phyloP scores from a whole-genome alignment of 2,888 invertebrate species.

The Uropetala carovei region DNA sequence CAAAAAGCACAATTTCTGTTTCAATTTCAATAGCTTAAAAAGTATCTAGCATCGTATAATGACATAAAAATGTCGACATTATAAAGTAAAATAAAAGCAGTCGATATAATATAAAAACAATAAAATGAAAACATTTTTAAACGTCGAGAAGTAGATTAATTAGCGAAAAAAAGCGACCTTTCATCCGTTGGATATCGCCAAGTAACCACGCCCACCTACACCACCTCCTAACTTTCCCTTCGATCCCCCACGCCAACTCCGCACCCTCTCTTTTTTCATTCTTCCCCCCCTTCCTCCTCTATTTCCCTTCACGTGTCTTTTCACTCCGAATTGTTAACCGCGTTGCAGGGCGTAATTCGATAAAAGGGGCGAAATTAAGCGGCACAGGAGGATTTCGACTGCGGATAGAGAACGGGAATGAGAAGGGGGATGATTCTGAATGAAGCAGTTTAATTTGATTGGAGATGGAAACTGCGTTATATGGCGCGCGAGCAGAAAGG shows the following conservation, averaged over 20 bases:
- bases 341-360: constrained; percentile 1
- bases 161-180: too few species aligned
- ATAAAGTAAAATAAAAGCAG: too few species aligned
- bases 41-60: too few species aligned
- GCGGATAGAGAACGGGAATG: neutral
- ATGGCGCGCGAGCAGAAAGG: neutral
- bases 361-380: constrained; percentile 10
- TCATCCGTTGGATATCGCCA: neutral
- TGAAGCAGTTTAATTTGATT: constrained; percentile 28
- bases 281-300: neutral
- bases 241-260: neutral
- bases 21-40: too few species aligned
- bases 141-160: too few species aligned
- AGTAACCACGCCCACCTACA: neutral
- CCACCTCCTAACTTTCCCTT: neutral
- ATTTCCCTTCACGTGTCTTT: neutral
- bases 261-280: neutral
- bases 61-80: too few species aligned
- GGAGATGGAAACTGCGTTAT: neutral
- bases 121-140: too few species aligned
- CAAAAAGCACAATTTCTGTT: too few species aligned
- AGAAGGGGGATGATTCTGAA: neutral
- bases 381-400: neutral
- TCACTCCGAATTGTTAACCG: neutral
- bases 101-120: too few species aligned